A percentile compares a stretch with the other conserved stretches of the same genome.
Evolutionary conservation across 2,888 invertebrate species (phyloP).

Genomic region (Operophtera brumata): DNA sequence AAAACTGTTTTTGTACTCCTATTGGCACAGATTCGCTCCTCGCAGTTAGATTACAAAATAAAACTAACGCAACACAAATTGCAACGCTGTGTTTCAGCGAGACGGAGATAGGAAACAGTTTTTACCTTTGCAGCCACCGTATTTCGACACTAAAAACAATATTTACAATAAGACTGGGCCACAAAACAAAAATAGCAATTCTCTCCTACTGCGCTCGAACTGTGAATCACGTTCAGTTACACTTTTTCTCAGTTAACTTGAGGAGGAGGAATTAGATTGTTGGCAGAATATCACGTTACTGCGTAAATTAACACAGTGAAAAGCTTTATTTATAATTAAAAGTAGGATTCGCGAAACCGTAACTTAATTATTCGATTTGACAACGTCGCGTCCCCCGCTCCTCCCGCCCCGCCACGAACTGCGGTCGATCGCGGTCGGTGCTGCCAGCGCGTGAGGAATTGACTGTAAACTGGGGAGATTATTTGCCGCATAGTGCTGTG

Average conservation of each 20-base stretch:
- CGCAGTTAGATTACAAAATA: conserved; percentile 48
- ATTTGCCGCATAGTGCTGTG: conserved; percentile 1
- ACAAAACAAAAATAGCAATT: conserved; percentile 71
- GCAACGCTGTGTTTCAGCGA: conserved; percentile 24
- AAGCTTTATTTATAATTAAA: conserved; percentile 55
- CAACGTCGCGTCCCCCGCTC: conserved; percentile 57
- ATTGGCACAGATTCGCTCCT: conserved; percentile 43
- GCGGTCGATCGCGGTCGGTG: conserved; percentile 69
- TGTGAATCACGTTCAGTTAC: conserved; percentile 26
- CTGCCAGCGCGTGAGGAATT: conserved; percentile 48
- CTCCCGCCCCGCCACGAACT: conserved; percentile 47
- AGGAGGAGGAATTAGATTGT: conserved; percentile 38
- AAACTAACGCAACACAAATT: conserved; percentile 10
- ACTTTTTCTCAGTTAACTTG: conserved; percentile 40
- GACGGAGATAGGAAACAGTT: conserved; percentile 27
- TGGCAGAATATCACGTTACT: conserved; percentile 39
- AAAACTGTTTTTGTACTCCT: conserved; percentile 43
- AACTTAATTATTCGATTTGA: conserved; percentile 65
- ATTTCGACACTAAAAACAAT: conserved; percentile 71
- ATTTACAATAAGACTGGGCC: conserved; percentile 71
- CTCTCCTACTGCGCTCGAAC: conserved; percentile 37
- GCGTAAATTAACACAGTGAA: conserved; percentile 59
- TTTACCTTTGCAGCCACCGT: conserved; percentile 30
- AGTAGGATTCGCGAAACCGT: conserved; percentile 48
- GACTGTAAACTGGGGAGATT: conserved; percentile 38